Base-by-base conservation (phyloP, 2,113 vertebrate genomes). In the Neoarius graeffei region DNA sequence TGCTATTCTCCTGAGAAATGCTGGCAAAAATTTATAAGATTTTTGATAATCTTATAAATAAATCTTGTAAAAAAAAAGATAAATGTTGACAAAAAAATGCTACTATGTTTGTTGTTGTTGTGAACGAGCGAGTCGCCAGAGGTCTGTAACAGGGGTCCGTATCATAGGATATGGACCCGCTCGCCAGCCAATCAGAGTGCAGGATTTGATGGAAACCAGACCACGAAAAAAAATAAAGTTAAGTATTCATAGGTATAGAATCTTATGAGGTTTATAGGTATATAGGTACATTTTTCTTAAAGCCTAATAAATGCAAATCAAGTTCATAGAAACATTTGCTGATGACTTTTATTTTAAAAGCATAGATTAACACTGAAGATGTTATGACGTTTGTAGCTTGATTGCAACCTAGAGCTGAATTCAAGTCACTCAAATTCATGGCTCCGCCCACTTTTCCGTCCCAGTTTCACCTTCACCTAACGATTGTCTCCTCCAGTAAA, bases 401-500 rank as follows among this genome's bases (percentile, higher is more conserved):
- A 86, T 57, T 52, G 7, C 35, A 57, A 30, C 42, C 35, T 35
- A 48, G 7, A 23, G 52, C 7, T 3, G 14, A 87, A 74, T 5
- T 62, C 69, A 83, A 25, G 80, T 19, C 42, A 64, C 56, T 54
- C 35, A 85, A 66, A 83, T 20, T 82, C 59, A 64, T 14, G 14
- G 35, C 71, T n/a, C 81, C 66, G n/a, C 81, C 56, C 71, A 35
- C 71, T 59, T 42, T 82, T 4, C 30, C 50, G 6, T 84, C 81
- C 76, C 85, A 80, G 84, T 85, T 86, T 88, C 89, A 89, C 90
- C 89, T 90, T 89, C 73, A 84, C 71, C 50, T 86, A 89, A 88
- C 82, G 60, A 83, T 66, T 88, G 89, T 90, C 85, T 90, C 89
- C 91, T 92, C 88, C 25, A 11, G 89, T 87, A 89, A 93, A 93